Base-by-base conservation (phyloP, 2,888 invertebrate species). In the Gerris lacustris region DNA sequence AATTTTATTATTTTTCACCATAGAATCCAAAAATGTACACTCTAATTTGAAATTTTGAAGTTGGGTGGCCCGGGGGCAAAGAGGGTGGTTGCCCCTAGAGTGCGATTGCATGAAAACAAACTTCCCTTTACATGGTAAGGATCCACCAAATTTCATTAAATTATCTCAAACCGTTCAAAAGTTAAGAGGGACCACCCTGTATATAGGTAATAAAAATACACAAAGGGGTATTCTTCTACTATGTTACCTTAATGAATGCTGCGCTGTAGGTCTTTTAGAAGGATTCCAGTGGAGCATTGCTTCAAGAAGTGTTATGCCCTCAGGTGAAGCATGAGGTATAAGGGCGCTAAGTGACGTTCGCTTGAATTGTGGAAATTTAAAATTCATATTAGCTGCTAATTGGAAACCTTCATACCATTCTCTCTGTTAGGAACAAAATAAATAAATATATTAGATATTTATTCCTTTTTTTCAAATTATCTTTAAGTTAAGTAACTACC, bases 321-420 rank as follows among this genome's bases (percentile, higher is more conserved):
- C 88, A 71, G 86, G 83, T 78, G 92, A 89, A 17, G 92, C 95
- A 78, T 92, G 88, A 0, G 91, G 89, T 74, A 96, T 89, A 44
- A 93, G 84, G 72, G 90, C 87, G 75, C 86, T 86, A 71, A 97
- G 83, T 44, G 92, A 89, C 67, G 92, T 92, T 77, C 90, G 87
- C 0, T 87, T 86, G 79, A 93, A 91, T 78, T 91, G 88, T 6
- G 98, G 98, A 83, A 97, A 99, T 73, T 93, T 91, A 80, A 98
- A 97, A 78, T 97, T 96, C 85, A 99, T 92, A 69, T 91, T 89
- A 6, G 91, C 87, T 0, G 98, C 96, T 74, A 99, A 83, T 75
- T 92, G 89, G 81, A 91, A 92, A 6, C 98, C 98, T 79, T 98
- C 98, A 0, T 93, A 88, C 98, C 98, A 99, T 74, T 92, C 91